A percentile compares a stretch with the other conserved stretches of the same genome.
phyloP scores from a whole-genome alignment of 2,797 vertebrate species.

The Iguana delicatissima region DNA sequence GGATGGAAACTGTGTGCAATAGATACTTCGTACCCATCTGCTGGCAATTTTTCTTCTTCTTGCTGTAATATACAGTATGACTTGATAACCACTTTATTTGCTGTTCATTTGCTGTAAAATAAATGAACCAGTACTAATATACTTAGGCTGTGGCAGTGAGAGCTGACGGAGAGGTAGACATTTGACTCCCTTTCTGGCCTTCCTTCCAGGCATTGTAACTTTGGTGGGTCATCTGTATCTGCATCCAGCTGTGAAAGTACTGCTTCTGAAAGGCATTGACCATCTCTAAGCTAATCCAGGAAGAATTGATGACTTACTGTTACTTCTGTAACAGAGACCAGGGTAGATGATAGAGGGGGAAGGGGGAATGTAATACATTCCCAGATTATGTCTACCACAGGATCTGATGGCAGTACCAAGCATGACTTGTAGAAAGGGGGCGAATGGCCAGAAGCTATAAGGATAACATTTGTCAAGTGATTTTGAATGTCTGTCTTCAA shows the following conservation, averaged over 20 bases:
- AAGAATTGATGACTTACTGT: background rate
- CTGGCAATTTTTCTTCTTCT: conserved; percentile 1
- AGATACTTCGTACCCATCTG: background rate
- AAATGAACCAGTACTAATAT: background rate
- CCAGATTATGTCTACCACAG: no score
- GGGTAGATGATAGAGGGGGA: background rate
- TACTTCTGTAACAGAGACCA: background rate
- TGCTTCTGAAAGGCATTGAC: background rate
- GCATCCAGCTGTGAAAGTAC: background rate
- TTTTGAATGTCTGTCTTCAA: background rate
- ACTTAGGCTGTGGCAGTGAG: background rate
- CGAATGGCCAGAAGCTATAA: background rate
- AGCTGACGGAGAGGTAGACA: background rate
- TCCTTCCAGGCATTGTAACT: background rate
- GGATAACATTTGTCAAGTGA: background rate
- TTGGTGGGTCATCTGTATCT: background rate
- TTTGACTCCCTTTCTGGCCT: background rate
- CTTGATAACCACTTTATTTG: background rate
- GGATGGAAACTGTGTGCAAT: background rate
- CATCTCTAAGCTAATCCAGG: background rate
- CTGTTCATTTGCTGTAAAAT: background rate
- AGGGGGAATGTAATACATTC: no score
- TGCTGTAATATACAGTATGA: background rate
- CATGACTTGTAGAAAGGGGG: background rate
- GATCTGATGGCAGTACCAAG: background rate